phyloP scores from a whole-genome alignment of 2,113 vertebrate species.

The Glareola pratincola region DNA sequence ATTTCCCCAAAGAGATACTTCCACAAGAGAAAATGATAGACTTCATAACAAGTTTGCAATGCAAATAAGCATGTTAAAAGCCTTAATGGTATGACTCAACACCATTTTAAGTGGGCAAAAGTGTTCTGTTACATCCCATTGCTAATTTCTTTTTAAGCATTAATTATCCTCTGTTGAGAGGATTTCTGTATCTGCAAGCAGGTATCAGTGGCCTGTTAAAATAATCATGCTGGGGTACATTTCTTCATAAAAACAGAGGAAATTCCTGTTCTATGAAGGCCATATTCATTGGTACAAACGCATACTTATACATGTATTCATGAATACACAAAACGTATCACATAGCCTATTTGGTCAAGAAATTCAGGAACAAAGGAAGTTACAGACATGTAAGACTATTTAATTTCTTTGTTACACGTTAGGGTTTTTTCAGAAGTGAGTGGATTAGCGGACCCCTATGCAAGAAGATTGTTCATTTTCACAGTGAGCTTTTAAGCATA shows the following conservation, averaged over 20 bases:
- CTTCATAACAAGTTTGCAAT: slow-evolving; percentile 21
- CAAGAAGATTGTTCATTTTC: not conserved
- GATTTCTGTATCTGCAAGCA: slow-evolving; percentile 17
- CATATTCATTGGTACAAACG: not conserved
- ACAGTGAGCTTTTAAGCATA: not conserved
- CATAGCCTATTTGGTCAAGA: not conserved
- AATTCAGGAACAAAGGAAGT: not conserved
- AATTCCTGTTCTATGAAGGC: not conserved
- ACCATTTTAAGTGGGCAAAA: slow-evolving; percentile 37
- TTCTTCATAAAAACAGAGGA: not conserved
- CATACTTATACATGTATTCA: accelerated
- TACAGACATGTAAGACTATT: not conserved
- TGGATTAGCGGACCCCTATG: not conserved
- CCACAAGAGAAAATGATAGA: slow-evolving; percentile 35
- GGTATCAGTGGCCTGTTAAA: not conserved
- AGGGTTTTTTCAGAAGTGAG: not conserved
- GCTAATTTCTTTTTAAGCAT: slow-evolving; percentile 41
- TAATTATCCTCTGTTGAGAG: not conserved
- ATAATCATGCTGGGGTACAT: not conserved
- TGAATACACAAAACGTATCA: not conserved
- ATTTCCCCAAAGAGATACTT: slow-evolving; percentile 23
- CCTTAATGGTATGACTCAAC: slow-evolving; percentile 42
- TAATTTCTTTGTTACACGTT: not conserved
- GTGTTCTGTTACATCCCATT: not conserved
- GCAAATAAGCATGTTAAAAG: slow-evolving; percentile 51